These are phyloP conservation scores for Boloria euphrosyne DNA, from an alignment of 2,888 invertebrate species.

Conservation along the genomic window DNA sequence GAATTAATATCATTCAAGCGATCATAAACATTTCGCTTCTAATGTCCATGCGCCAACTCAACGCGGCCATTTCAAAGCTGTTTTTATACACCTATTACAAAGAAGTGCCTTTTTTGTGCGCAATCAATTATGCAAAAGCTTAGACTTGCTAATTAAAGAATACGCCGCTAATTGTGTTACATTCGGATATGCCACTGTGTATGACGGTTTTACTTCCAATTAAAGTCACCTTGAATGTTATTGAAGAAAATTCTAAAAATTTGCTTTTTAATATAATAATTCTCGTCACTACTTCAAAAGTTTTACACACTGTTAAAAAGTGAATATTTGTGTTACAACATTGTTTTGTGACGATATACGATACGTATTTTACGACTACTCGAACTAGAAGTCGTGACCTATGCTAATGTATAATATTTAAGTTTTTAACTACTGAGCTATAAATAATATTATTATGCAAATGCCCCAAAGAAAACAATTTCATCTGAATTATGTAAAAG, in stretches of 20 bases:
- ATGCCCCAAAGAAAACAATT: conserved; percentile 39
- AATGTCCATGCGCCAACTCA: conserved; percentile 21
- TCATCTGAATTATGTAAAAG: conserved; percentile 38
- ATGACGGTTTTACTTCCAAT: conserved; percentile 28
- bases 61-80: conserved; percentile 34
- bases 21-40: conserved; percentile 32
- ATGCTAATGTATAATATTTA: conserved; percentile 5
- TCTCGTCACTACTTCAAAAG: too few species aligned
- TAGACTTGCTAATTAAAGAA: conserved; percentile 50
- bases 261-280: too few species aligned
- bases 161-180: conserved; percentile 42
- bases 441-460: conserved; percentile 35
- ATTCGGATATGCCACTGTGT: conserved; percentile 51
- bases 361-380: neutral
- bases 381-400: conserved; percentile 15
- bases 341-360: too few species aligned
- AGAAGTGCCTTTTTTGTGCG: conserved; percentile 48
- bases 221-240: conserved; percentile 11
- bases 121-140: conserved; percentile 57
- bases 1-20: conserved; percentile 33
- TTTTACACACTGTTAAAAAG: too few species aligned
- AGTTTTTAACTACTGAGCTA: conserved; percentile 10
- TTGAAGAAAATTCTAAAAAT: neutral
- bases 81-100: conserved; percentile 40
- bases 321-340: too few species aligned